Evolutionary conservation across 1,140 invertebrate genomes (phyloP).

Genomic region (Zaprionus inermis): DNA sequence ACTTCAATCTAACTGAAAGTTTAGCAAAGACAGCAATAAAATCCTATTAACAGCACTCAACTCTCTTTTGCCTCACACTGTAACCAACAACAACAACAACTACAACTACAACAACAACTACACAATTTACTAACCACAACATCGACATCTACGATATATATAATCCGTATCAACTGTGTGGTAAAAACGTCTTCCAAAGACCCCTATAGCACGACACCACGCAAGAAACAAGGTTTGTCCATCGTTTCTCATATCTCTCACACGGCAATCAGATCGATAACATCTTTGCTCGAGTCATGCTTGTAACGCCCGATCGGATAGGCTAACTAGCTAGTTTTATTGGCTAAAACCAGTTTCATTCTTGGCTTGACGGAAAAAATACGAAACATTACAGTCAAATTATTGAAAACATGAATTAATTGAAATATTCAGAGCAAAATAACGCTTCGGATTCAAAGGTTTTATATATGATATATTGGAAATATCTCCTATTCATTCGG

Average conservation of each 20-base stretch:
- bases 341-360: not conserved
- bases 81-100: slow-evolving; percentile 29
- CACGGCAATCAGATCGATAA: slow-evolving; percentile 30
- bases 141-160: slow-evolving; percentile 27
- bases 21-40: slow-evolving; percentile 43
- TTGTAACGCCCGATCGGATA: not conserved
- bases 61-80: slow-evolving; percentile 68
- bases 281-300: slow-evolving; percentile 20
- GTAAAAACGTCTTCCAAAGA: slow-evolving; percentile 67
- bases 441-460: too few relatives aligned
- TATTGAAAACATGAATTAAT: too few relatives aligned
- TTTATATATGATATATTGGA: too few relatives aligned
- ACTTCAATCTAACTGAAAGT: slow-evolving; percentile 51
- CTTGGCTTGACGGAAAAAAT: not conserved
- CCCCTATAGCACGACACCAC: slow-evolving; percentile 83
- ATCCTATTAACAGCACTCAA: slow-evolving; percentile 78
- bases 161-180: slow-evolving; percentile 41
- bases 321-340: not conserved
- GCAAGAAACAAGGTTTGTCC: slow-evolving; percentile 82
- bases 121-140: slow-evolving; percentile 45
- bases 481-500: too few relatives aligned
- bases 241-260: slow-evolving; percentile 45
- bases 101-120: slow-evolving; percentile 43
- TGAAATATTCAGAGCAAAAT: too few relatives aligned
- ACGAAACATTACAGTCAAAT: not conserved